phyloP scores from a whole-genome alignment of 2,113 vertebrate genomes.

The Brachirus orientalis region DNA sequence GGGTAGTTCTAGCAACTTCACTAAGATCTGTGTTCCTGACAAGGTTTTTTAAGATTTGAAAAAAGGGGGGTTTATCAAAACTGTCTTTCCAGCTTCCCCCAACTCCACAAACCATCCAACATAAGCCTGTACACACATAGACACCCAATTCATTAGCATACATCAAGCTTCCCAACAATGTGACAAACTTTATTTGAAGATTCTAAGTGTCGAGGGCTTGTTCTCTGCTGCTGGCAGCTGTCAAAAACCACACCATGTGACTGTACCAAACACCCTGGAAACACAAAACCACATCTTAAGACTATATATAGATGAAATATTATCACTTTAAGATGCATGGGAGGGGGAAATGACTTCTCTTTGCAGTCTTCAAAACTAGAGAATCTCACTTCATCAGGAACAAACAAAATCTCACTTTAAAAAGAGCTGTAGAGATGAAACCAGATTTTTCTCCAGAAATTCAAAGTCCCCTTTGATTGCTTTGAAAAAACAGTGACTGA shows the following conservation, averaged over 20 bases:
- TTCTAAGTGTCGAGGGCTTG: constrained; percentile 76
- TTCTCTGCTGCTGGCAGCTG: constrained; percentile 84
- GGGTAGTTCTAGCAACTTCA: constrained; percentile 52
- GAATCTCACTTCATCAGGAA: constrained; percentile 68
- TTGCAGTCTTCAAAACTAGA: constrained; percentile 69
- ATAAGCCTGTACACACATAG: constrained; percentile 33
- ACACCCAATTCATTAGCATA: constrained; percentile 80
- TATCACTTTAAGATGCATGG: constrained; percentile 80
- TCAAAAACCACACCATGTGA: constrained; percentile 79
- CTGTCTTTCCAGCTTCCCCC: constrained; percentile 55
- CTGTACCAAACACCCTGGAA: constrained; percentile 65
- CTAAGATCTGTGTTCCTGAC: constrained; percentile 73
- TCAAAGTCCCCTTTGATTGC: constrained; percentile 61
- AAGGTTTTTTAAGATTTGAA: constrained; percentile 76
- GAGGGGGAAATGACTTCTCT: constrained; percentile 59
- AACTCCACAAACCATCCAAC: constrained; percentile 34
- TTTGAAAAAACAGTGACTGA: constrained; percentile 43
- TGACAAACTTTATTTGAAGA: constrained; percentile 81
- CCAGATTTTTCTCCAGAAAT: constrained; percentile 58
- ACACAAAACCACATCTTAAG: constrained; percentile 80
- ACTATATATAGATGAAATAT: constrained; percentile 86
- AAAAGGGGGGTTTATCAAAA: constrained; percentile 59
- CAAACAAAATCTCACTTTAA: constrained; percentile 56
- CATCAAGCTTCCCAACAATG: constrained; percentile 76
- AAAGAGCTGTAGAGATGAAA: constrained; percentile 62